phyloP scores from a whole-genome alignment of 92 coral and sea anemone species.

The Paramuricea clavata region DNA sequence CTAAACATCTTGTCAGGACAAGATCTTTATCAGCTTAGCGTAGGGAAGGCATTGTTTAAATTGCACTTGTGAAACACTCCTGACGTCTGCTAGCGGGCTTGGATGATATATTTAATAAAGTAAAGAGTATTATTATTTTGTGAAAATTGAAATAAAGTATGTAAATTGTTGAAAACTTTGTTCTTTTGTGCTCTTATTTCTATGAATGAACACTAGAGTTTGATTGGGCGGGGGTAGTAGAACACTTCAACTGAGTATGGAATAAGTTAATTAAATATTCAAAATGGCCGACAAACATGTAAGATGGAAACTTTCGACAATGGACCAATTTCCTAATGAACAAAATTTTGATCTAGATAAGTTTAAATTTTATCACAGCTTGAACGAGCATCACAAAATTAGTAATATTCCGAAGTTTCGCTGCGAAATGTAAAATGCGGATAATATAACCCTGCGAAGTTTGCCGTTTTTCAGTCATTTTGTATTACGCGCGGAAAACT shows the following conservation, averaged over 20 bases:
- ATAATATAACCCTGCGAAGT: no score
- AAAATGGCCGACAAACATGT: not conserved
- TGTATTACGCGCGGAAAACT: no score
- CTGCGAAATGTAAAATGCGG: no score
- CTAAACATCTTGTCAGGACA: not conserved
- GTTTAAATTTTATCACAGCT: no score
- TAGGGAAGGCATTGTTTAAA: not conserved
- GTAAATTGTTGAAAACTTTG: not conserved
- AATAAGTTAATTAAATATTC: not conserved
- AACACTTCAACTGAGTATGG: no score
- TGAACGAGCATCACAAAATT: no score
- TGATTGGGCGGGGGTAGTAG: no score
- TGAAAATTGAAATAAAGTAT: not conserved
- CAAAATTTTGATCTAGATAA: no score
- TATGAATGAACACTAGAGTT: not conserved
- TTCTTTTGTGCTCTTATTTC: not conserved
- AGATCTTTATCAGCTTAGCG: slow-evolving; percentile 33
- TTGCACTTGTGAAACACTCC: not conserved
- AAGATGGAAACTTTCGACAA: not conserved
- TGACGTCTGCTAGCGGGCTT: not conserved
- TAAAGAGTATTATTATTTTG: not conserved
- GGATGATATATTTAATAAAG: not conserved
- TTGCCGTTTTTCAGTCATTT: no score
- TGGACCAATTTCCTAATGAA: no score
- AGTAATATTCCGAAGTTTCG: no score